Conservation (phyloP, 2,113 vertebrate genomes). For the Peromyscus polionotus region DNA sequence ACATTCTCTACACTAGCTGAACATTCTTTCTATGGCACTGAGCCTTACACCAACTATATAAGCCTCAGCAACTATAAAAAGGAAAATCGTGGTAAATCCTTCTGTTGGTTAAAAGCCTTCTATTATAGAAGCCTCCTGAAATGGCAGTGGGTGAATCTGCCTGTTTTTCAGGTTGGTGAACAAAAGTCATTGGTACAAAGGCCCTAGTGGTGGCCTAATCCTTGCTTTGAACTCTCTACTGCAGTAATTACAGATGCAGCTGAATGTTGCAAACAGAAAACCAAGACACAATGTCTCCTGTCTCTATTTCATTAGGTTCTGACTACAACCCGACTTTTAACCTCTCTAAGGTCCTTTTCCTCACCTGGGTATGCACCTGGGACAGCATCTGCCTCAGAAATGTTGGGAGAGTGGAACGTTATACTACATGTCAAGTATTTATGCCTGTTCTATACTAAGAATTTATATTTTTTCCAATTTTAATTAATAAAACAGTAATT, state of each 20-base stretch:
- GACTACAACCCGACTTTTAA: background rate
- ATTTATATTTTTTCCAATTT: background rate
- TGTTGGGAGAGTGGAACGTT: background rate
- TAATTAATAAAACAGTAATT: conserved; percentile 46
- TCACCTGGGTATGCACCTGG: background rate
- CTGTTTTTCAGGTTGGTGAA: background rate
- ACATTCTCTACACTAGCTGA: background rate
- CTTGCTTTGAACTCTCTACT: background rate
- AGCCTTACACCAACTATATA: background rate
- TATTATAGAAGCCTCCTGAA: background rate
- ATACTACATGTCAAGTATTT: background rate
- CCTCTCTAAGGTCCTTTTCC: background rate
- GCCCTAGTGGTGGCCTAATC: background rate
- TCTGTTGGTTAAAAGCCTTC: background rate
- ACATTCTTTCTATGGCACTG: background rate
- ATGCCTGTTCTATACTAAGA: background rate
- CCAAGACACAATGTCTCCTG: background rate
- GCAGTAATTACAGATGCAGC: background rate
- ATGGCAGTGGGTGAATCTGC: background rate
- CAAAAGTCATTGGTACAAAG: background rate
- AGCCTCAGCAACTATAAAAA: conserved; percentile 24
- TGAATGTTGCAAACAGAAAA: background rate
- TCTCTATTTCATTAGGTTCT: background rate
- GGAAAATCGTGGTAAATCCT: background rate
- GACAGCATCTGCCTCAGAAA: background rate